These are phyloP conservation scores for Macrotis lagotis DNA, from an alignment of 2,113 vertebrate genomes.

Conservation along the genomic window DNA sequence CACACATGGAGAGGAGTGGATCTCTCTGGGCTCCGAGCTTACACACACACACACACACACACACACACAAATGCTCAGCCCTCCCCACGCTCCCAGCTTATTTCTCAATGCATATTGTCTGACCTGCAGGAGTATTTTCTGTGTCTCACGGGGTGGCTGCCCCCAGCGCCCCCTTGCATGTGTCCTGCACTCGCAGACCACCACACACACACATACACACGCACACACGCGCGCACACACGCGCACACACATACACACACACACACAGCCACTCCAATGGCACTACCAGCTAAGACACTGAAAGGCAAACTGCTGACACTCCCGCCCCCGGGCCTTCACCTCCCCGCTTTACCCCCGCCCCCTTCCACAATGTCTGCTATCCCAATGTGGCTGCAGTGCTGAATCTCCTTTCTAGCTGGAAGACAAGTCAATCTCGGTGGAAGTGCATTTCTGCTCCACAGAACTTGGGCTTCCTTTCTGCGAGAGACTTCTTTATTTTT, in stretches of 20 bases:
- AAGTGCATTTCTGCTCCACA: constrained; percentile 76
- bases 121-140: constrained; percentile 61
- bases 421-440: constrained; percentile 80
- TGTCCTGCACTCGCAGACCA: background rate
- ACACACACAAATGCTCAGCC: background rate
- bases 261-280: constrained; percentile 29
- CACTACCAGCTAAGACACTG: constrained; percentile 47
- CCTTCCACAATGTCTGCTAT: constrained; percentile 76
- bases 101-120: constrained; percentile 66
- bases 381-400: constrained; percentile 79
- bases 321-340: background rate
- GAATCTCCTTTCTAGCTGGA: constrained; percentile 78
- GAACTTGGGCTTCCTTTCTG: constrained; percentile 78
- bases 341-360: constrained; percentile 58
- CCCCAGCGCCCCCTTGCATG: constrained; percentile 56
- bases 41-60: background rate
- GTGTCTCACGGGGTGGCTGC: constrained; percentile 1
- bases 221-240: constrained; percentile 28
- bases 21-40: background rate
- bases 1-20: background rate
- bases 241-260: constrained; percentile 36
- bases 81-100: constrained; percentile 10
- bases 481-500: constrained; percentile 81
- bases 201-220: constrained; percentile 22
- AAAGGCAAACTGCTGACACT: constrained; percentile 59